Evolutionary conservation across 1,140 invertebrate genomes (phyloP).

Genomic region (Dendrolimus punctatus): DNA sequence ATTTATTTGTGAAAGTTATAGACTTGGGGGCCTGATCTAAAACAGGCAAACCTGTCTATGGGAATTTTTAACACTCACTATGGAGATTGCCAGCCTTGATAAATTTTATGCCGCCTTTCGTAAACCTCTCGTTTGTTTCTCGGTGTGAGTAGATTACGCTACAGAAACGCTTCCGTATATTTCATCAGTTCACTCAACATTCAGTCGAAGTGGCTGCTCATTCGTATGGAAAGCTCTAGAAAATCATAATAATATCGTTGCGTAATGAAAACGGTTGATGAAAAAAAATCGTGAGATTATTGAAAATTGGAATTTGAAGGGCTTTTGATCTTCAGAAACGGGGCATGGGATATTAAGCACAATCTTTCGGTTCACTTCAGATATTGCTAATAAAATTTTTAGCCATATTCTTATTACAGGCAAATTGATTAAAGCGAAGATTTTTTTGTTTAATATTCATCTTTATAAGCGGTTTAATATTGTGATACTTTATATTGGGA

Average conservation of each 20-base stretch:
- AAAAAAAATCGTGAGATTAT: slow-evolving; percentile 27
- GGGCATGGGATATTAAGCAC: slow-evolving; percentile 7
- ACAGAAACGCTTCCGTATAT: not conserved
- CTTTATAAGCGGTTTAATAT: no score
- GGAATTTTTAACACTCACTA: no score
- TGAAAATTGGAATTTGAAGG: slow-evolving; percentile 27
- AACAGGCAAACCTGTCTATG: no score
- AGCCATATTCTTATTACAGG: no score
- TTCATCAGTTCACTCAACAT: slow-evolving; percentile 5
- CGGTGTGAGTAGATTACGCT: not conserved
- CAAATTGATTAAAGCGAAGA: no score
- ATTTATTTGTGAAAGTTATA: no score
- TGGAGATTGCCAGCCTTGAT: no score
- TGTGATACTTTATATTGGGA: no score
- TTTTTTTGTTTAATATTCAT: no score
- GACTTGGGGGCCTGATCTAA: no score
- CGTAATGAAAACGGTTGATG: slow-evolving; percentile 28
- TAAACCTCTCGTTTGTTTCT: no score
- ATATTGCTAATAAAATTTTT: slow-evolving; percentile 6
- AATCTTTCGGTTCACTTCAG: slow-evolving; percentile 5
- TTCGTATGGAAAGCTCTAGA: slow-evolving; percentile 29
- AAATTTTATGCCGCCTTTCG: no score
- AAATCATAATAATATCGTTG: slow-evolving; percentile 24
- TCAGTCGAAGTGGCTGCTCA: slow-evolving; percentile 13
- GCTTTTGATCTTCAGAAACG: slow-evolving; percentile 17